phyloP scores from a whole-genome alignment of 2,113 vertebrate species.

The Tylochromis polylepis region DNA sequence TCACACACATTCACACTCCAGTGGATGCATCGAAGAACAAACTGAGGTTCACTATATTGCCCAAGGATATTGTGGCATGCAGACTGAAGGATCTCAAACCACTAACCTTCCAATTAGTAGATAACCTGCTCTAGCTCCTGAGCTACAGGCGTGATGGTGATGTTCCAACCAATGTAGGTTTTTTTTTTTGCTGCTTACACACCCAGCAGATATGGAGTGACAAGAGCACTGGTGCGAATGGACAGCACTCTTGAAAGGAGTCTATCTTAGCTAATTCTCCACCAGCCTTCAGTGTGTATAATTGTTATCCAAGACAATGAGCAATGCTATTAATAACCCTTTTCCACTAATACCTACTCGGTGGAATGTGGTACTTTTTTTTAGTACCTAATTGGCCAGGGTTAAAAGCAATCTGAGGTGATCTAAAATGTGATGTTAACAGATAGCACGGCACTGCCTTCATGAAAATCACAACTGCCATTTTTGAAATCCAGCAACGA shows the following conservation, averaged over 20 bases:
- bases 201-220: not conserved
- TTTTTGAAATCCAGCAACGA: not conserved
- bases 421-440: not conserved
- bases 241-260: not conserved
- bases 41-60: not conserved
- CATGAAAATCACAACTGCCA: not conserved
- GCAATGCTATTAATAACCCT: not conserved
- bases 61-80: not conserved
- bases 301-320: not conserved
- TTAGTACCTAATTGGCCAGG: not conserved
- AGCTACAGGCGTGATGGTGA: not conserved
- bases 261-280: not conserved
- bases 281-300: not conserved
- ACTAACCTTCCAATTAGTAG: not conserved
- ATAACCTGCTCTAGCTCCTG: not conserved
- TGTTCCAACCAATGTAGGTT: not conserved
- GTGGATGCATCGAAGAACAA: not conserved
- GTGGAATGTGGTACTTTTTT: not conserved
- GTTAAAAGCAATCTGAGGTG: not conserved
- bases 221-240: not conserved
- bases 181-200: not conserved
- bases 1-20: not conserved
- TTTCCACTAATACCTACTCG: not conserved
- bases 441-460: not conserved
- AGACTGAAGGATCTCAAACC: not conserved